Evolutionary conservation across 1,140 invertebrate genomes (phyloP), one percentile per base, ranked within the genome.

Genomic region (Drosophila mayri): DNA sequence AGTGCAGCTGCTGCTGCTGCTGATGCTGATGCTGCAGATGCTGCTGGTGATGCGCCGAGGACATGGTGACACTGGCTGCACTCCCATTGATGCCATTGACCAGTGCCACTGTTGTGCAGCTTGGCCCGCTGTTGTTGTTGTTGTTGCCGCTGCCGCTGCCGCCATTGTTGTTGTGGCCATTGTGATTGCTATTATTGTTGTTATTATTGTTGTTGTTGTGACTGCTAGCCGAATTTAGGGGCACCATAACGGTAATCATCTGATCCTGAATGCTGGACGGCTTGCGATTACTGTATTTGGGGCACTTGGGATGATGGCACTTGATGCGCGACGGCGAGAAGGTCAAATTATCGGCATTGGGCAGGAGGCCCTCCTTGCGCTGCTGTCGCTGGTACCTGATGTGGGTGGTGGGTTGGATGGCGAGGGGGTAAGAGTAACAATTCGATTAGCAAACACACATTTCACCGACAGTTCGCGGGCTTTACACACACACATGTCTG

Each of bases 181-280:
- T 73, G 41, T 70, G 50, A 30, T 72, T 77, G 38, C 50, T 50
- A 14, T 30, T 65, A 22, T 40, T 65, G 50, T 25, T 72, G 49
- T 57, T 62, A 18, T 68, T 67, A 32, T 72, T 80, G 41, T 64
- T 74, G 25, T 82, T 79, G 40, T 81, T 90, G 32, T 79, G 90
- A 35, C 79, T 90, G 52, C 84, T 90, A 46, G 87, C 91, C 58
- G 92, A 92, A 50, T 92, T 92, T 0, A 92, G 79, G 11, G 92
- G 92, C 58, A 92, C 92, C 92, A 92, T 92, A 28, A 92, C 92
- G 59, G 92, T 92, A 72, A 92, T 92, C 92, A 92, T 92, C 82
- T 92, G 92, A 83, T 92, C 92, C 81, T 92, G 91, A 50, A 92
- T 92, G 52, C 78, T 92, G 59, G 90, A 87, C 74, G 91, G 91